A percentile compares a stretch with the other conserved stretches of the same genome.
Evolutionary conservation across 1,140 invertebrate species (phyloP).

Genomic region (Phymorhynchus buccinoides): DNA sequence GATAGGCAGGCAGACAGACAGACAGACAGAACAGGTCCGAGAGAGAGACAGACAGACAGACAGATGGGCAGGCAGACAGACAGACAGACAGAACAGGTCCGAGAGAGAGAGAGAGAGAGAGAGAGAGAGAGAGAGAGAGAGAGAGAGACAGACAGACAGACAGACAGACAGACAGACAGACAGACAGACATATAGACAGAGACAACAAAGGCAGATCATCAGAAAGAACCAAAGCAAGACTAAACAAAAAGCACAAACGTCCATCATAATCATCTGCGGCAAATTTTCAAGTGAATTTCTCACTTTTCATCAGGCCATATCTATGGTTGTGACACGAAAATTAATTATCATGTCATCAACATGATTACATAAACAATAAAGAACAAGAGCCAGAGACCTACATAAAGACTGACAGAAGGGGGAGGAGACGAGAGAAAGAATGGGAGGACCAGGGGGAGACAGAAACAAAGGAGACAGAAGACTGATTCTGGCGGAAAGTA

Average conservation of each 20-base stretch:
- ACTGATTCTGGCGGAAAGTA: neutral
- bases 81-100: constrained; percentile 28
- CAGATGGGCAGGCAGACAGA: constrained; percentile 34
- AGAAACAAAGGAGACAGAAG: neutral
- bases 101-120: neutral
- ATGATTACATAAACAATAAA: no score
- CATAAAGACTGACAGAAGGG: no score
- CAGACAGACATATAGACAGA: neutral
- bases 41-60: constrained; percentile 32
- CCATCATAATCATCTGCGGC: no score
- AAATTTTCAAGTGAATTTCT: no score
- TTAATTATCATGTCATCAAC: no score
- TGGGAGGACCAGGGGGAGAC: neutral
- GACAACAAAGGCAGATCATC: neutral
- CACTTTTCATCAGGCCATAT: no score
- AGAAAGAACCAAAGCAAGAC: neutral
- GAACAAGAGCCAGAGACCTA: neutral
- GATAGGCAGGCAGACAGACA: neutral
- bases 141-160: constrained; percentile 8
- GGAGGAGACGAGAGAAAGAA: no score
- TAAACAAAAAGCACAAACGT: no score
- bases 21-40: neutral
- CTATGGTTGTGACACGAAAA: no score
- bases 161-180: neutral
- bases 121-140: constrained; percentile 9